These are phyloP conservation scores for Vanessa cardui DNA, from an alignment of 2,888 invertebrate genomes.

Conservation along the genomic window DNA sequence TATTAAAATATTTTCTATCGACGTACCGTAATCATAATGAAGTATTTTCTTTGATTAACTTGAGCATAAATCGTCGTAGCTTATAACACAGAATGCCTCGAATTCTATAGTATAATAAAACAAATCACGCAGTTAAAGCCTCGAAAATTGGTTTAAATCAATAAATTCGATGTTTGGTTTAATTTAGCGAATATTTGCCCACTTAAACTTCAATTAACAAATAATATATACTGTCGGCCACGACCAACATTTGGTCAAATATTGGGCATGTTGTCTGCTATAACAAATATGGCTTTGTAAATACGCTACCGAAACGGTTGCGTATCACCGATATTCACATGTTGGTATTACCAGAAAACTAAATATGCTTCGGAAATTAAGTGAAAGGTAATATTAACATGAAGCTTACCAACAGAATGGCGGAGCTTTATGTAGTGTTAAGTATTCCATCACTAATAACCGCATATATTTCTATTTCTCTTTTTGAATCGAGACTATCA, in stretches of 20 bases:
- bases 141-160: too few species aligned
- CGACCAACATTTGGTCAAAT: slow-evolving; percentile 42
- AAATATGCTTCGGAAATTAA: background rate
- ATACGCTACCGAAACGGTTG: slow-evolving; percentile 24
- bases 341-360: background rate
- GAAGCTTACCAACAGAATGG: too few species aligned
- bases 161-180: too few species aligned
- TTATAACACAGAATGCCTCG: too few species aligned
- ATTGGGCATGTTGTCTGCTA: slow-evolving; percentile 36
- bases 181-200: background rate
- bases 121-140: too few species aligned
- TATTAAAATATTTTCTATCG: background rate
- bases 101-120: too few species aligned
- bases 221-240: slow-evolving; percentile 41
- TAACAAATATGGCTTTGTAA: slow-evolving; percentile 26
- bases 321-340: background rate
- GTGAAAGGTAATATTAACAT: background rate
- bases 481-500: too few species aligned
- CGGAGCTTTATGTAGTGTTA: too few species aligned
- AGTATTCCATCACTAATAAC: too few species aligned
- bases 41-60: too few species aligned
- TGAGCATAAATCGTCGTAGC: too few species aligned
- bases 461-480: too few species aligned
- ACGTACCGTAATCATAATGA: background rate
- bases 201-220: slow-evolving; percentile 38